phyloP scores from a whole-genome alignment of 2,797 vertebrate species.

The Eulemur albifrons region DNA sequence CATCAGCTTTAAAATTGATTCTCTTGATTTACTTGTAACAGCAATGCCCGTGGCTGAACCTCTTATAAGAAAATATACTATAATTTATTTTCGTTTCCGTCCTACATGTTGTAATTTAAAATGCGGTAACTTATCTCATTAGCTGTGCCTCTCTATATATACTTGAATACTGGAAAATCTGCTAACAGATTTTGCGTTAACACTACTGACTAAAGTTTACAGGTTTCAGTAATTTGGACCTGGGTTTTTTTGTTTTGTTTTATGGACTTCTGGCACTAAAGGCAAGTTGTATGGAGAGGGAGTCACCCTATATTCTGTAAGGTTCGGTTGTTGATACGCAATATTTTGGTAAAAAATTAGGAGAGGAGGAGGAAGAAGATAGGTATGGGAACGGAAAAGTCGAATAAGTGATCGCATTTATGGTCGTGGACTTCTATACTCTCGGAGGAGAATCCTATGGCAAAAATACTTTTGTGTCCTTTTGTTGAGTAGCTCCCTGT shows the following conservation, averaged over 20 bases:
- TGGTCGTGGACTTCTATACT: not conserved
- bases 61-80: not conserved
- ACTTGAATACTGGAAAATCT: not conserved
- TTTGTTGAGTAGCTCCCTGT: not conserved
- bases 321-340: not conserved
- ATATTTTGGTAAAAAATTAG: not conserved
- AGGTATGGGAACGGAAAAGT: not conserved
- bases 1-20: not conserved
- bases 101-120: conserved; percentile 46
- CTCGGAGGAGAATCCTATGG: not conserved
- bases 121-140: conserved; percentile 27
- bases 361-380: not conserved
- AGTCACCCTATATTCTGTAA: not conserved
- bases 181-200: not conserved
- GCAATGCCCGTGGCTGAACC: not conserved
- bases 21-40: conserved; percentile 47
- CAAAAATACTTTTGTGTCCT: not conserved
- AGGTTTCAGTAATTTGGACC: not conserved
- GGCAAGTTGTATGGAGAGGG: not conserved
- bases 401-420: not conserved
- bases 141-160: not conserved
- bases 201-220: not conserved
- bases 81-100: conserved; percentile 33
- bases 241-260: not conserved
- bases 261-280: not conserved